Conservation (phyloP, 64 coral and sea anemone genomes). For the Acropora tenuis region DNA sequence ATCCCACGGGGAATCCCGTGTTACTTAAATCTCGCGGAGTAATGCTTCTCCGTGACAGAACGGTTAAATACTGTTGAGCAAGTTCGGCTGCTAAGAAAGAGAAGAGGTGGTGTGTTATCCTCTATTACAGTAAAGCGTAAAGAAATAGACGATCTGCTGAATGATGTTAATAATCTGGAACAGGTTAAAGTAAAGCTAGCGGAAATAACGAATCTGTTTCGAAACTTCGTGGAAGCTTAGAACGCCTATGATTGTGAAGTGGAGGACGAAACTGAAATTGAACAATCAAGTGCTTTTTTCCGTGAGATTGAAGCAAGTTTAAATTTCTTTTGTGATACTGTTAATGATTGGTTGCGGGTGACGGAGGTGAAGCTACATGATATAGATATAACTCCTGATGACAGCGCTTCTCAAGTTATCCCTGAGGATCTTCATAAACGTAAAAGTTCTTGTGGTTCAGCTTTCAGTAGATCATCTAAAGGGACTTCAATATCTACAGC, state of each 20-base stretch:
- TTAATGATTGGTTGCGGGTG: constrained; percentile 1
- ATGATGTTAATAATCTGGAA: too few species aligned
- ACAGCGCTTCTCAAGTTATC: neutral
- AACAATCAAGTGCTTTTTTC: neutral
- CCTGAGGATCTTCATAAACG: too few species aligned
- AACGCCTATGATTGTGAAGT: neutral
- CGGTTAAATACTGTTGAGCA: too few species aligned
- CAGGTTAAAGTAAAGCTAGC: too few species aligned
- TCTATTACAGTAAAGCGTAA: too few species aligned
- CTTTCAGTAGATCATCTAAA: neutral
- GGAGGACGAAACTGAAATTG: too few species aligned
- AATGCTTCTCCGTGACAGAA: too few species aligned
- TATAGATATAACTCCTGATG: neutral
- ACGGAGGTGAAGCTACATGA: neutral
- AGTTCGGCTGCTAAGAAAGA: too few species aligned
- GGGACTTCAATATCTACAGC: neutral
- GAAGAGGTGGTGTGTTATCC: too few species aligned
- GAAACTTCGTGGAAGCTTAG: neutral
- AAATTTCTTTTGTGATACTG: constrained; percentile 3
- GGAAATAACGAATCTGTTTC: neutral
- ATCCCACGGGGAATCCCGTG: too few species aligned
- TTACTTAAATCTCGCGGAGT: too few species aligned
- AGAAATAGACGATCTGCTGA: too few species aligned
- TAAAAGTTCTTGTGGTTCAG: neutral
- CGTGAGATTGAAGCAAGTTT: neutral